Base-by-base conservation (phyloP, 2,113 vertebrate genomes). In the Hypocryptadius cinnamomeus region DNA sequence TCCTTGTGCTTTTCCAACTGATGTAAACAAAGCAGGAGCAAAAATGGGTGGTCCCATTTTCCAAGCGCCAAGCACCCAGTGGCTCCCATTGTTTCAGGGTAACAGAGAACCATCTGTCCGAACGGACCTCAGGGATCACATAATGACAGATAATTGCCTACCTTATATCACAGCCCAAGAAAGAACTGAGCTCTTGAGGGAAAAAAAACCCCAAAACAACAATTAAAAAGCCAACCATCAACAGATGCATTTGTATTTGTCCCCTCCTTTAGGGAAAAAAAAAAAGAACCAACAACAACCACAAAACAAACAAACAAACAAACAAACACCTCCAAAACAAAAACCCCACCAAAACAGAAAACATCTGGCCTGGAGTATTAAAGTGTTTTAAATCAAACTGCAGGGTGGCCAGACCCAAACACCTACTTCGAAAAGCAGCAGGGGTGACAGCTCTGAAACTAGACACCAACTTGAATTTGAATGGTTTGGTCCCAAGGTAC, bases 81-180 rank as follows among this genome's bases (percentile, higher is more conserved):
- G 78, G 28, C 42, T 92, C 86, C 50, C n/a, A 95, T 88, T 97
- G 95, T 96, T 92, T 18, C 39, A 18, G 35, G 16, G 44, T 77
- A 92, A 97, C 84, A 96, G 50, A 92, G 87, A 77, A 79, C 42
- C 27, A 79, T 69, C 64, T 97, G 90, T 94, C 47, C 19, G 31
- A 53, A 74, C 19, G 40, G 68, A 85, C 45, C 39, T 79, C 56
- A 88, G 2, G 4, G 48, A 87, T 79, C 54, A 53, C 44, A 73
- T 37, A 91, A 33, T 63, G 42, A 73, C 1, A 4, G 31, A 33
- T 45, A 56, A 27, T 47, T 89, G 45, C 59, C 65, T 23, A 84
- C 54, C 35, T 93, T 53, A 17, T 21, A 47, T 39, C 39, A 86
- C 0, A 7, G 39, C 10, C n/a, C 16, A 66, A 71, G 28, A 6